Percentiles rank a stretch among this genome's conserved stretches.
Evolutionary conservation across 2,113 vertebrate species (phyloP).

Genomic region (Nothoprocta perdicaria): DNA sequence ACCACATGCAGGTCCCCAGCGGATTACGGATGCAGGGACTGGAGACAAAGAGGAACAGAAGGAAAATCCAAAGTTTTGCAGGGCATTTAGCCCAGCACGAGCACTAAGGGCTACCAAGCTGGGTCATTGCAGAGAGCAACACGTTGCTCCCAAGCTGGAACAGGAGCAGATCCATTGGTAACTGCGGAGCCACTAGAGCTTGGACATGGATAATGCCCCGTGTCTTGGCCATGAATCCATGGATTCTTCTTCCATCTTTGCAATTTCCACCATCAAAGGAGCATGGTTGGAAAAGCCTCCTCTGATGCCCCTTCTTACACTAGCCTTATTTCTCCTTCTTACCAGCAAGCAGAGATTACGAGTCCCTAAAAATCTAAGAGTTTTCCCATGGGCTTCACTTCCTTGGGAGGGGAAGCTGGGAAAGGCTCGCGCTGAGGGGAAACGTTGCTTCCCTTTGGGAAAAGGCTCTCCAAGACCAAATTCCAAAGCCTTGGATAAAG

Average conservation of each 20-base stretch:
- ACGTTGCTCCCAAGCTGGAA: background rate
- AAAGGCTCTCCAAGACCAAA: background rate
- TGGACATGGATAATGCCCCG: background rate
- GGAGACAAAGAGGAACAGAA: background rate
- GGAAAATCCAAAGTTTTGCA: background rate
- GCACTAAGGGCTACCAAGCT: fast-evolving
- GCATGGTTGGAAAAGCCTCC: background rate
- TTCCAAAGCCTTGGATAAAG: background rate
- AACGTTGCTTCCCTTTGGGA: background rate
- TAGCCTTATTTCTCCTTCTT: background rate
- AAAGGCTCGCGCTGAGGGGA: background rate
- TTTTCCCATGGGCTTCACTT: background rate
- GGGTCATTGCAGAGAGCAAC: background rate
- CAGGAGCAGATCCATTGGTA: fast-evolving
- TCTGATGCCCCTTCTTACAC: background rate
- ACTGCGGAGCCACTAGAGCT: fast-evolving
- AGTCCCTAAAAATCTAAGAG: background rate
- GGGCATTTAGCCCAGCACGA: fast-evolving
- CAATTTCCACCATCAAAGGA: background rate
- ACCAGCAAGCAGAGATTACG: fast-evolving
- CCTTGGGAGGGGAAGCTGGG: background rate
- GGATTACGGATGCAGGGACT: background rate
- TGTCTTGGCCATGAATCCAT: background rate
- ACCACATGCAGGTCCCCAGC: fast-evolving
- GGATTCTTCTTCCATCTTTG: background rate